Base-by-base conservation (phyloP, 2,888 invertebrate genomes). In the Hirtodrosophila alboralis region DNA sequence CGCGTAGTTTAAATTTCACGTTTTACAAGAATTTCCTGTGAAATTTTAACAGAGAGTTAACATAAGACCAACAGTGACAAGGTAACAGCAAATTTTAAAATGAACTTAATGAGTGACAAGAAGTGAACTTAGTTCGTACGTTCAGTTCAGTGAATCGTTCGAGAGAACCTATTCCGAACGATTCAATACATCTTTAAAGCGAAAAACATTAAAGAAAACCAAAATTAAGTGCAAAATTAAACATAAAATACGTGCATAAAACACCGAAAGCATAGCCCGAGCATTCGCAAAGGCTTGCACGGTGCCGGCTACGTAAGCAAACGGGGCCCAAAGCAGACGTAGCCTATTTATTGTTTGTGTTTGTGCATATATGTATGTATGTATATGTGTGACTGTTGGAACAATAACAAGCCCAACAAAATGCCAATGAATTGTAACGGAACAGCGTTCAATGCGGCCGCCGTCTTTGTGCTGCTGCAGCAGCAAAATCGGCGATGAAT, bases 201-300 rank as follows among this genome's bases (percentile, higher is more conserved):
- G 70, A 60, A 77, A 81, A 76, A 78, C 83, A 81, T 76, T 61
- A 81, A 78, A 78, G 60, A 76, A 81, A 76, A 81, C 41, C n/a
- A 10, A 34, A 49, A 33, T 45, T 12, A 7, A 49, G 41, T 49
- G 53, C 33, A 37, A 31, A 61, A 64, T 28, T 13, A 64, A 78
- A 13, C 41, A 36, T 3, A 28, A 41, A 66, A 63, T 34, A 38
- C 14, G 18, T 30, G 33, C 8, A 36, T 1, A 36, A 5, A 41
- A 16, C 13, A 40, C 10, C 43, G 28, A 30, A 13, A 38, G 28
- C 33, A 27, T 36, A 30, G 12, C 16, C 16, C 37, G 28, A 47
- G 26, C n/a, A 27, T 41, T 33, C 14, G 38, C 38, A 54, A 47
- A 62, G 54, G 44, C 36, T 45, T 26, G 45, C 48, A 37, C 33